These are phyloP conservation scores for Pleuronectes platessa DNA, from an alignment of 2,113 vertebrate genomes.

Conservation along the genomic window DNA sequence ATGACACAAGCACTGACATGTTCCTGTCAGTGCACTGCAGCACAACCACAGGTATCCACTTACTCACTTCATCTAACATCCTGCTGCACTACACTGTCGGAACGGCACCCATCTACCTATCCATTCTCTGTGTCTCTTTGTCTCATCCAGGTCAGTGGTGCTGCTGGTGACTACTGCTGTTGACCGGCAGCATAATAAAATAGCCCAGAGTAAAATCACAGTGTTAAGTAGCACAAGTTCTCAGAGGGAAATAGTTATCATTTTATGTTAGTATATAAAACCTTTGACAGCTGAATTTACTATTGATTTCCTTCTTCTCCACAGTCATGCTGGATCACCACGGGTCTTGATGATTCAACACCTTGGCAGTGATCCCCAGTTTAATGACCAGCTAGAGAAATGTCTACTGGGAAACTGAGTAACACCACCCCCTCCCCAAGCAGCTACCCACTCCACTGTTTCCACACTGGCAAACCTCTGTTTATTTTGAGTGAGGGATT, in stretches of 20 bases:
- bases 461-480: slow-evolving; percentile 9
- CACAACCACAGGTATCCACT: neutral
- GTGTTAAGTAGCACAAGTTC: neutral
- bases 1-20: neutral
- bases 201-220: neutral
- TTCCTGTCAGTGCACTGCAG: neutral
- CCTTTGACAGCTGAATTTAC: neutral
- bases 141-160: neutral
- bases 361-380: neutral
- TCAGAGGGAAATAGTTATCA: neutral
- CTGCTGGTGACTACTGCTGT: neutral
- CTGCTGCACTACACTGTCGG: neutral
- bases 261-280: neutral
- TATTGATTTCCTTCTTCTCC: neutral
- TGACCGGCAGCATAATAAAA: neutral
- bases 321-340: neutral
- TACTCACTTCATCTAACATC: neutral
- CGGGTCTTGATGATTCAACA: neutral
- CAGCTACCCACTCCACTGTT: neutral
- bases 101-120: neutral
- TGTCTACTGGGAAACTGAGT: neutral
- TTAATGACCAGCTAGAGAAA: slow-evolving; percentile 12
- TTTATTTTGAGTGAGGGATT: too few relatives aligned
- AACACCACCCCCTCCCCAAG: neutral
- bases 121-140: neutral